Base-by-base conservation (phyloP, 2,888 invertebrate species). In the Nebria brevicollis region DNA sequence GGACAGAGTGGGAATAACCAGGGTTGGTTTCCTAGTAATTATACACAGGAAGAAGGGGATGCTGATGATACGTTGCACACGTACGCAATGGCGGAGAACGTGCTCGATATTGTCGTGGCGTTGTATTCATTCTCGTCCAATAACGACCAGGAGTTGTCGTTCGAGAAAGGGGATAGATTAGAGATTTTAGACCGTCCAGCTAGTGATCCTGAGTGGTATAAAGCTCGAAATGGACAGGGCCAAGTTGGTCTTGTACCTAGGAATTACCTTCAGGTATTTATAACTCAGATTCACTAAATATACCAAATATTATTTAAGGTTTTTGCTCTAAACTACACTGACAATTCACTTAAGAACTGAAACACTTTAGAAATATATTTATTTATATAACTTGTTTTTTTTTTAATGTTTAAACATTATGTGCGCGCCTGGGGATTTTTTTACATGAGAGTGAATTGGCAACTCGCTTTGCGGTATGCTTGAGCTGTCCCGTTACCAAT, bases 131-230 rank as follows among this genome's bases (percentile, higher is more conserved):
- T 97, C 89, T 95, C 95, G 84, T 96, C 97, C 34, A 97, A 96
- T 89, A 97, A 96, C 89, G 97, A 97, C 88, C 98, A 98, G 89
- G 98, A 99, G 90, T 90, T 99, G 85, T 96, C 97, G 84, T 99
- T 98, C 89, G 97, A 98, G 89, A 98, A 98, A 88, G 98, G 98
- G 77, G 99, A 99, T 90, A 93, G 97, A 76, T 91, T 99, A 85
- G 98, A 98, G 90, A 97, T 99, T 85, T 92, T 99, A 83, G 98
- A 98, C 91, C 94, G 98, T 87, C 98, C 99, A 8, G 94, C 95
- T 6, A 96, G 97, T 83, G 99, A 99, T 92, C 99, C 99, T 8
- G 99, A 99, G 91, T 99, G 99, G 99, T 97, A 95, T 92, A 95
- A 96, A 88, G 99, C 99, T 79, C 92, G 98, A 74, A 99, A 99